These are phyloP conservation scores for Mareca penelope DNA, from an alignment of 2,797 vertebrate genomes.

Conservation along the genomic window DNA sequence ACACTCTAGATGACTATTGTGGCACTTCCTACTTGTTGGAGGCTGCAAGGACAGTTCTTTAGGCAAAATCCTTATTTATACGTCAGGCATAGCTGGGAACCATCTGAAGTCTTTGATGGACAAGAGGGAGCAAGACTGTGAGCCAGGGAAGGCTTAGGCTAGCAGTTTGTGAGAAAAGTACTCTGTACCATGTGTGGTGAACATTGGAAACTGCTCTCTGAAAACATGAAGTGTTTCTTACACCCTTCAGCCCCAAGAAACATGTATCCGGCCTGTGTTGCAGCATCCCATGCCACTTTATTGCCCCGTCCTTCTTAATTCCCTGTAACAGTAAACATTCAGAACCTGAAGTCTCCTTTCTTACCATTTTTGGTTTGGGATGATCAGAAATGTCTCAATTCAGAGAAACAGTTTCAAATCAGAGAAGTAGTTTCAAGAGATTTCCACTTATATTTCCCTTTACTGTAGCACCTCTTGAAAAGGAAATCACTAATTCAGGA, in stretches of 20 bases:
- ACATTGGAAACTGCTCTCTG: not conserved
- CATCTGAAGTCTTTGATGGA: not conserved
- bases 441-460: not conserved
- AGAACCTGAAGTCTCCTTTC: not conserved
- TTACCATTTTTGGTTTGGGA: not conserved
- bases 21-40: not conserved
- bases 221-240: not conserved
- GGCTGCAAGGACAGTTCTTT: not conserved
- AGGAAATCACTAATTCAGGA: not conserved
- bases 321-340: not conserved
- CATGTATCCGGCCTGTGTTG: not conserved
- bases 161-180: not conserved
- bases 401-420: not conserved
- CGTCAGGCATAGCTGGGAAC: not conserved
- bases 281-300: not conserved
- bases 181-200: not conserved
- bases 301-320: not conserved
- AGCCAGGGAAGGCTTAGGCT: not conserved
- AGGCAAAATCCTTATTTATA: not conserved
- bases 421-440: not conserved
- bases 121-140: not conserved
- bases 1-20: not conserved
- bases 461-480: not conserved
- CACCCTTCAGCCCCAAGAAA: not conserved
- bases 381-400: not conserved